Conservation (phyloP, 2,113 vertebrate species). For the Eclectus roratus region DNA sequence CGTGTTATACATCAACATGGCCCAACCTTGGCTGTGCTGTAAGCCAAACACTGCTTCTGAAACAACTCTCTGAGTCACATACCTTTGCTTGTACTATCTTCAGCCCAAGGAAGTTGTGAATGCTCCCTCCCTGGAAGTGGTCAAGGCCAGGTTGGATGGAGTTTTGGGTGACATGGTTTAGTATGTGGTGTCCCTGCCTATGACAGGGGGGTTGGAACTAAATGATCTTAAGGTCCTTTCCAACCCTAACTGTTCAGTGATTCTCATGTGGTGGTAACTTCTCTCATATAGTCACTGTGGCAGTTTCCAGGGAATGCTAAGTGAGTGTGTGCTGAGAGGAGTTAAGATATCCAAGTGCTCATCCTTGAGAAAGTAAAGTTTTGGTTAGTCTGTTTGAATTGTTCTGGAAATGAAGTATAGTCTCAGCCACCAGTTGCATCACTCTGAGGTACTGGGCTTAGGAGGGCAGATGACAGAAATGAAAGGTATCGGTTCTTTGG, state of each 20-base stretch:
- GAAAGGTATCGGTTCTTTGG: not conserved
- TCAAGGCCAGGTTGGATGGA: not conserved
- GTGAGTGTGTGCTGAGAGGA: not conserved
- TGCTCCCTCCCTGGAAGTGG: not conserved
- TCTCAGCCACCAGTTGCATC: not conserved
- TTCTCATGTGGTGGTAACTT: not conserved
- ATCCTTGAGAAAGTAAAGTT: not conserved
- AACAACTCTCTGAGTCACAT: not conserved
- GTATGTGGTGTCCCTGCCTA: not conserved
- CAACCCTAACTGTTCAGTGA: not conserved
- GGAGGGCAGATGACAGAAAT: not conserved
- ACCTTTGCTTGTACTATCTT: not conserved
- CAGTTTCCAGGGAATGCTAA: not conserved
- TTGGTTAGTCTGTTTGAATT: not conserved
- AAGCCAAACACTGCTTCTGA: not conserved
- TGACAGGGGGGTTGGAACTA: not conserved
- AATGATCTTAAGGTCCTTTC: not conserved
- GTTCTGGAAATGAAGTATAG: not conserved
- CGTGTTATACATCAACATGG: not conserved
- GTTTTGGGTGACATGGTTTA: not conserved
- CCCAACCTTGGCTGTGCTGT: not conserved
- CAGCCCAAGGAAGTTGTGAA: not conserved
- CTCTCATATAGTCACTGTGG: not conserved
- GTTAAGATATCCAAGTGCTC: not conserved
- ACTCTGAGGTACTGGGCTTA: accelerated